phyloP scores from a whole-genome alignment of 2,888 invertebrate species.

The Cartodere bifasciata region DNA sequence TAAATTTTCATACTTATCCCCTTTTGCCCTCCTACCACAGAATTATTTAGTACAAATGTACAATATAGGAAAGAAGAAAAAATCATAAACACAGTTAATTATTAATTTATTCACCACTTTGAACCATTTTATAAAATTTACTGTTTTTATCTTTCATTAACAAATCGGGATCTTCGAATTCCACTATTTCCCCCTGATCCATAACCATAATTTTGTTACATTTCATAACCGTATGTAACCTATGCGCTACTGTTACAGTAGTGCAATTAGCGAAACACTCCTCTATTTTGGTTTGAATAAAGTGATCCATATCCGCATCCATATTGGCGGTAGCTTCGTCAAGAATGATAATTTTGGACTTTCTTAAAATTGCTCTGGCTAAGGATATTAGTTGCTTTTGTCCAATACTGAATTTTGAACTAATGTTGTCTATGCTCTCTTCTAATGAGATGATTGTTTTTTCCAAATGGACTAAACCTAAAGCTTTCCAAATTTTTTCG shows the following conservation, averaged over 20 bases:
- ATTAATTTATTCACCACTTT: too few relatives aligned
- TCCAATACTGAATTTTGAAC: conserved; percentile 35
- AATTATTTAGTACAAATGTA: too few relatives aligned
- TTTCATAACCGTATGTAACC: conserved; percentile 70
- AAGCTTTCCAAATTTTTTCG: conserved; percentile 23
- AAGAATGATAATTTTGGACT: conserved; percentile 10
- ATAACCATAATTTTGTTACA: conserved; percentile 70
- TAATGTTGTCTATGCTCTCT: conserved; percentile 15
- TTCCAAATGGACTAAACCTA: conserved; percentile 30
- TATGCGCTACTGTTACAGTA: conserved; percentile 7
- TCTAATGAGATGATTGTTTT: conserved; percentile 27
- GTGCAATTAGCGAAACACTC: conserved; percentile 8
- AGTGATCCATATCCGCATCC: conserved; percentile 7
- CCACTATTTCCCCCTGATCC: conserved; percentile 62
- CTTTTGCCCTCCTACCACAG: too few relatives aligned
- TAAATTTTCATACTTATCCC: too few relatives aligned
- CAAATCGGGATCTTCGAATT: conserved; percentile 63
- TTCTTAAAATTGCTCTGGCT: conserved; percentile 22
- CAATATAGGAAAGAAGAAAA: too few relatives aligned
- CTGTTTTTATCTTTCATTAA: conserved; percentile 47
- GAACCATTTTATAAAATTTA: conserved; percentile 51
- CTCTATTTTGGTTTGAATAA: conserved; percentile 8
- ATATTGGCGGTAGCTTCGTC: conserved; percentile 11
- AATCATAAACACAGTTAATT: too few relatives aligned
- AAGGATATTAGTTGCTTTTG: conserved; percentile 45